Percentiles rank a stretch among this genome's conserved stretches.
Evolutionary conservation across 2,113 vertebrate species (phyloP).

Genomic region (Myanophis thanlyinensis): DNA sequence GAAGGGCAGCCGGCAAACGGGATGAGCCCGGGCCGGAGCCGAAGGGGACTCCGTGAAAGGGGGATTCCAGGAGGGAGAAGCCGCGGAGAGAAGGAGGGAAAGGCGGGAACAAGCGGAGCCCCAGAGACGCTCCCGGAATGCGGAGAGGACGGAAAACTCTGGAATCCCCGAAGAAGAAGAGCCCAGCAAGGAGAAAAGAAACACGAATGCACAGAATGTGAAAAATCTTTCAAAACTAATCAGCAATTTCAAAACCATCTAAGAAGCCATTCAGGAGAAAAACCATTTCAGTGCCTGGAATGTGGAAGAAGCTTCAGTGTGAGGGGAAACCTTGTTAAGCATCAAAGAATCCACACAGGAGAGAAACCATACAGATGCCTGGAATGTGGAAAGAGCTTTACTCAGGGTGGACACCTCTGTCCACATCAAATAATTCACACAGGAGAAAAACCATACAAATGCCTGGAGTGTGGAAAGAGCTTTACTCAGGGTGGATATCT

Average conservation of each 20-base stretch:
- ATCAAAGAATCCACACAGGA: background rate
- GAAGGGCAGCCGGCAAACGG: background rate
- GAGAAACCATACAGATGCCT: background rate
- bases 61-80: background rate
- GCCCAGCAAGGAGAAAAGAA: background rate
- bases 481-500: no score
- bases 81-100: no score
- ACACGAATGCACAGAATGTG: background rate
- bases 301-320: background rate
- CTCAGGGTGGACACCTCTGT: accelerated
- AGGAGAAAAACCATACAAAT: no score
- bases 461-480: no score
- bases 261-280: background rate
- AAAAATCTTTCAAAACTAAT: background rate
- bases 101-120: no score
- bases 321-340: background rate
- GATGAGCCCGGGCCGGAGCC: background rate
- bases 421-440: no score
- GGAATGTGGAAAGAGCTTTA: background rate
- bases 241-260: background rate
- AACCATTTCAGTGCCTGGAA: background rate
- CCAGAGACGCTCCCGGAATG: no score
- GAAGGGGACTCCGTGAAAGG: background rate
- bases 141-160: background rate
- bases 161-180: background rate